phyloP scores from a whole-genome alignment of 2,888 invertebrate genomes.

The Hypercompe scribonia region DNA sequence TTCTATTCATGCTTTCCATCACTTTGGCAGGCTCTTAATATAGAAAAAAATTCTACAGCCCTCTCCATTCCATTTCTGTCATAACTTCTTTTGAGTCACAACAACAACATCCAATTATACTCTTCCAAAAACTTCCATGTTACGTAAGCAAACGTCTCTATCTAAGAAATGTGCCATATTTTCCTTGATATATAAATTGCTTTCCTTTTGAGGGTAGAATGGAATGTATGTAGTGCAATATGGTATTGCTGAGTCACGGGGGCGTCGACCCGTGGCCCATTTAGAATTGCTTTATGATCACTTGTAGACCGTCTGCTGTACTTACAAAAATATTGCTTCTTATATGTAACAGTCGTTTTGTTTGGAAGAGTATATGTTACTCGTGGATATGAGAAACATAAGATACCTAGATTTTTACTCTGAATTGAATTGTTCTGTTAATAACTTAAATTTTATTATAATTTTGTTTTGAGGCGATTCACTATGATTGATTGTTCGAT shows the following conservation, averaged over 20 bases:
- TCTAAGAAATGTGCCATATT: conserved; percentile 7
- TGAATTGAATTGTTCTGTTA: too few species aligned
- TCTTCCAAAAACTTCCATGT: conserved; percentile 1
- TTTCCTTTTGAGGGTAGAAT: conserved; percentile 26
- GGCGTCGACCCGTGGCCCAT: conserved; percentile 43
- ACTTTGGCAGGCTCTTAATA: too few species aligned
- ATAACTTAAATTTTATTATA: too few species aligned
- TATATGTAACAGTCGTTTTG: not conserved
- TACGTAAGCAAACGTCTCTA: conserved; percentile 9
- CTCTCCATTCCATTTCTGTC: not conserved
- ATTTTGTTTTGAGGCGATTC: too few species aligned
- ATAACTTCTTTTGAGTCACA: not conserved
- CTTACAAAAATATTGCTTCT: conserved; percentile 2
- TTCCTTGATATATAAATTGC: conserved; percentile 29
- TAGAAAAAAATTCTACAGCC: not conserved
- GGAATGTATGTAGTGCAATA: conserved; percentile 40
- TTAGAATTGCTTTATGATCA: conserved; percentile 30
- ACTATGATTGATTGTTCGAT: too few species aligned
- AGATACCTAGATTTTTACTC: too few species aligned
- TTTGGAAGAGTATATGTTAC: not conserved
- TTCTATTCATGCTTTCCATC: too few species aligned
- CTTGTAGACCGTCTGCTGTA: conserved; percentile 9
- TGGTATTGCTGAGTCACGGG: conserved; percentile 38
- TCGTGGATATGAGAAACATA: too few species aligned
- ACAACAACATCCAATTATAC: not conserved